Evolutionary conservation across 2,797 vertebrate genomes (phyloP).

Genomic region (Taenioides sp.): DNA sequence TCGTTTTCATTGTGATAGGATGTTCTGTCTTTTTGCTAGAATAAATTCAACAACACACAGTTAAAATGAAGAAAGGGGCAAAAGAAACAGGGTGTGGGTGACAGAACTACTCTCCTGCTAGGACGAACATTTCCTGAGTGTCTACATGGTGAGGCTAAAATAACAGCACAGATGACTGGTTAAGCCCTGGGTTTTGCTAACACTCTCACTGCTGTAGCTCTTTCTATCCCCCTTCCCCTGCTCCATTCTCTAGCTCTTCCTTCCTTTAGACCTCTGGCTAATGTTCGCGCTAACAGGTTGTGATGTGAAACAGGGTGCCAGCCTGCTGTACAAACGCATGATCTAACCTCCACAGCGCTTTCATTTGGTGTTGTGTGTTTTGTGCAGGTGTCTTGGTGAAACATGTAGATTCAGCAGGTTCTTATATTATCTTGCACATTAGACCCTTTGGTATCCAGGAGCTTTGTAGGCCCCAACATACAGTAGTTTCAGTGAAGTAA

Average conservation of each 20-base stretch:
- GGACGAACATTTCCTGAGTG: constrained; percentile 49
- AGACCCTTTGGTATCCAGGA: background rate
- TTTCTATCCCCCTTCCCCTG: constrained; percentile 12
- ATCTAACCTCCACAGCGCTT: constrained; percentile 61
- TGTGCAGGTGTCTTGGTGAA: background rate
- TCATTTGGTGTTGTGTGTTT: background rate
- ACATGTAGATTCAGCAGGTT: constrained; percentile 17
- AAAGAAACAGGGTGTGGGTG: constrained; percentile 31
- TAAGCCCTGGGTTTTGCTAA: constrained; percentile 39
- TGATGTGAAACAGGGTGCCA: constrained; percentile 58
- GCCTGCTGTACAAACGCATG: constrained; percentile 71
- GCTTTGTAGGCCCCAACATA: background rate
- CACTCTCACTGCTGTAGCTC: constrained; percentile 39
- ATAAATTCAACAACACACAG: background rate
- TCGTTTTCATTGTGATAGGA: constrained; percentile 14
- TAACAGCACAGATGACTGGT: constrained; percentile 56
- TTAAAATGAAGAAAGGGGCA: background rate
- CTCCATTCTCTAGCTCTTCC: constrained; percentile 35
- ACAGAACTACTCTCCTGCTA: constrained; percentile 45
- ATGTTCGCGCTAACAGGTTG: constrained; percentile 66
- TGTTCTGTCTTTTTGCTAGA: background rate
- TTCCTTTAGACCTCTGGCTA: constrained; percentile 54
- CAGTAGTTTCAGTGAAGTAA: background rate
- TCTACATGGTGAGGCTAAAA: constrained; percentile 52
- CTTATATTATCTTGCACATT: background rate